Conservation (phyloP, 2,888 invertebrate genomes). For the Ectemnius continuus region DNA sequence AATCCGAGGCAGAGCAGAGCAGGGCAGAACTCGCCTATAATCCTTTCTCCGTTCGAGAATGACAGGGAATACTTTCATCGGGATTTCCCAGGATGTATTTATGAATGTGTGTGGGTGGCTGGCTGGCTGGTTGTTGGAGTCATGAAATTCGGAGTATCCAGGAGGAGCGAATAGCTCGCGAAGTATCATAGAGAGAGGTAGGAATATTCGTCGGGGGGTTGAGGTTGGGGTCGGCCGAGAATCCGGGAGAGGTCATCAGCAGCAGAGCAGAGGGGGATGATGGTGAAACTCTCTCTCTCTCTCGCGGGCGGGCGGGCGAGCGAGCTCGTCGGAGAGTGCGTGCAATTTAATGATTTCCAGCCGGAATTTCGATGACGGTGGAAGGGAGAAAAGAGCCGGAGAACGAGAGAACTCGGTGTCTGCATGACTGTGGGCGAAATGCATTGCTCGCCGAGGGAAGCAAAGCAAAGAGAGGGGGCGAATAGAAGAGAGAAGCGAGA, state of each 20-base stretch:
- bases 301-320: conserved; percentile 12
- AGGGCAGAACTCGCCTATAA: no score
- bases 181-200: conserved; percentile 39
- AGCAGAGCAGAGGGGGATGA: conserved; percentile 16
- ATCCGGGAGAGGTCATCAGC: conserved; percentile 47
- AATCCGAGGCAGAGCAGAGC: no score
- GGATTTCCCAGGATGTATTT: no score
- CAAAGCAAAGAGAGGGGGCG: no score
- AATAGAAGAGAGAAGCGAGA: no score
- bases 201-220: conserved; percentile 10
- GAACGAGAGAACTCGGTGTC: conserved; percentile 10
- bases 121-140: neutral
- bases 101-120: no score
- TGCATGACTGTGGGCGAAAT: neutral
- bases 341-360: conserved; percentile 77
- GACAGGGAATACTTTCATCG: no score
- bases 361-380: conserved; percentile 76
- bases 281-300: no score
- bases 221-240: conserved; percentile 9
- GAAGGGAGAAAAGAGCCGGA: conserved; percentile 23
- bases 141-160: conserved; percentile 57
- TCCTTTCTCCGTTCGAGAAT: no score
- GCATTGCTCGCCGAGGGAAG: neutral
- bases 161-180: conserved; percentile 41
- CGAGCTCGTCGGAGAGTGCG: conserved; percentile 67